Base-by-base conservation (phyloP, 2,888 invertebrate species). In the Boloria euphrosyne region DNA sequence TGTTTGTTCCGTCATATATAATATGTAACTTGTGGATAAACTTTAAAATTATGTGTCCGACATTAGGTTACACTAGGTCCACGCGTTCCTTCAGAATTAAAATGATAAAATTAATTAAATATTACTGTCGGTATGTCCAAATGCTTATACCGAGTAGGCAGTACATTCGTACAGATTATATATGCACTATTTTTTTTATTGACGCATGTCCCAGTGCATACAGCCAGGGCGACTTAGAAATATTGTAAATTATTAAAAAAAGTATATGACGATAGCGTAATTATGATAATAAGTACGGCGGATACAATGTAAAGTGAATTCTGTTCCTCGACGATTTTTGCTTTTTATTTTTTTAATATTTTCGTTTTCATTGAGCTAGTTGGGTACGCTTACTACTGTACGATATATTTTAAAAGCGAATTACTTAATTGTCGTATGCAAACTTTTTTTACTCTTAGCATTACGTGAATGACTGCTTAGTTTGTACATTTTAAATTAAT, bases 401-500 rank as follows among this genome's bases (percentile, higher is more conserved):
- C 83, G 80, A 83, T 86, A 84, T 86, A 81, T 82, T 85, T 83
- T 82, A 77, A 73, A 77, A 75, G 75, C 73, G 79, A 80, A 78
- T 69, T 66, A 70, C 61, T 73, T 76, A 76, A 78, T 78, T 79
- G 83, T 76, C 79, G 81, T 84, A 81, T 79, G 85, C 78, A 78
- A 70, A 70, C 76, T 76, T 78, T 78, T 81, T 80, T 80, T 80
- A 85, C 83, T 83, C 80, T 81, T 89, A 90, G 88, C 83, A 85
- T 89, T 89, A 89, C 81, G 80, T 81, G 87, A 89, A 90, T 87
- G 91, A 91, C 91, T 91, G 91, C 90, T 88, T 91, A 91, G 91
- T 90, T 90, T 86, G 82, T 90, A 91, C 85, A 85, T 82, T 85
- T 84, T 83, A 83, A 85, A 85, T 85, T 84, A 86, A 84, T 85